A percentile compares a stretch with the other conserved stretches of the same genome.
Evolutionary conservation across 2,113 vertebrate species (phyloP).

Genomic region (Oryzias javanicus): DNA sequence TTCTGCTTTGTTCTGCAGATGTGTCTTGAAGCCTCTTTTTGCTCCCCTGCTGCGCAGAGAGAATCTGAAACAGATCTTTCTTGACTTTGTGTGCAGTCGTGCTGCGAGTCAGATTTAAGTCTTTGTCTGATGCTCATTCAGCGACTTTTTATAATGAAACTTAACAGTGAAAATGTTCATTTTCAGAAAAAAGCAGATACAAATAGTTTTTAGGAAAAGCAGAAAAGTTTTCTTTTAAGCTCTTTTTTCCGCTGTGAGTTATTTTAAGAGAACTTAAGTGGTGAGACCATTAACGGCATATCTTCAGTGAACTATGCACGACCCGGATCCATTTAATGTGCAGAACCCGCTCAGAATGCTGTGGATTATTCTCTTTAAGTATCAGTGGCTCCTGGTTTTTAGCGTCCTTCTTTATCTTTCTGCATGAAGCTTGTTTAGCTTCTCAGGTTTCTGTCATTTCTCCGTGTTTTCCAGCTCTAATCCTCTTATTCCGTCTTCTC

Average conservation of each 20-base stretch:
- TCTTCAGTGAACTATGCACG: slow-evolving; percentile 13
- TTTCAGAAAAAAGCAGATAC: not conserved
- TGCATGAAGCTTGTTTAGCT: not conserved
- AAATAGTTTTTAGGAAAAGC: not conserved
- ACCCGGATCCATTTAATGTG: slow-evolving; percentile 26
- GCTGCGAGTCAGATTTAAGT: not conserved
- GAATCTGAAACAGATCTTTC: not conserved
- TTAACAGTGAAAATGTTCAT: not conserved
- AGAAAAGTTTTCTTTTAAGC: not conserved
- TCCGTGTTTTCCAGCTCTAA: slow-evolving; percentile 39
- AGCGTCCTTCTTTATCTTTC: not conserved
- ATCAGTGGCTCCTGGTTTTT: not conserved
- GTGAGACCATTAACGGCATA: slow-evolving; percentile 1
- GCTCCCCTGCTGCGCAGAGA: not conserved
- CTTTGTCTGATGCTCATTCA: not conserved
- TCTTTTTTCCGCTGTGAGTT: not conserved
- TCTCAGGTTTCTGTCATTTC: slow-evolving; percentile 14
- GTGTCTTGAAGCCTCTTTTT: not conserved
- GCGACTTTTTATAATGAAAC: not conserved
- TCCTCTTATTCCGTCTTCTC: slow-evolving; percentile 37
- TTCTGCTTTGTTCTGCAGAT: not conserved
- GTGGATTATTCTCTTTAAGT: slow-evolving; percentile 1
- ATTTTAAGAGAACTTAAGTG: not conserved
- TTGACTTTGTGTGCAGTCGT: not conserved
- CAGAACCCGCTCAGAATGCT: not conserved